These are phyloP conservation scores for Sarcophaga rosellei DNA, from an alignment of 2,888 invertebrate species.

Conservation along the genomic window DNA sequence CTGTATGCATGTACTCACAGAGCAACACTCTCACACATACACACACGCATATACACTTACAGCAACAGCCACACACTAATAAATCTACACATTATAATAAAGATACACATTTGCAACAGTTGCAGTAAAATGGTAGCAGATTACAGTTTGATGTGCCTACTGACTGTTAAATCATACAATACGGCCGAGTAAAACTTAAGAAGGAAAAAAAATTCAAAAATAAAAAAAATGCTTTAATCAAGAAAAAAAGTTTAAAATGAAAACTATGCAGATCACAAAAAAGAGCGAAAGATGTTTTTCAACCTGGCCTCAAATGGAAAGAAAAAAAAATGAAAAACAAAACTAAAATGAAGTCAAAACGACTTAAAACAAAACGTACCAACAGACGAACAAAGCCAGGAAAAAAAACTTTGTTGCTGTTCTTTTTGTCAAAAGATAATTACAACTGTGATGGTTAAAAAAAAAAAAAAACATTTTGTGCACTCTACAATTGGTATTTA, in stretches of 20 bases:
- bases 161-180: conserved; percentile 67
- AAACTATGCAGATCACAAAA: conserved; percentile 16
- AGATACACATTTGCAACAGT: conserved; percentile 68
- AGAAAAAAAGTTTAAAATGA: conserved; percentile 13
- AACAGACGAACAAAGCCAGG: conserved; percentile 28
- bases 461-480: not conserved
- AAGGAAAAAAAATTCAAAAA: conserved; percentile 5
- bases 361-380: conserved; percentile 44
- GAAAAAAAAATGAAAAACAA: not conserved
- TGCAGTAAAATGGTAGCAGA: conserved; percentile 71
- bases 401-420: conserved; percentile 32
- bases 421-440: conserved; percentile 58
- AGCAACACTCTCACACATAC: not conserved
- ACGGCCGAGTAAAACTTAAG: conserved; percentile 13
- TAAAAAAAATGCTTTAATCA: not conserved
- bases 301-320: conserved; percentile 17
- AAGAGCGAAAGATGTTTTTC: conserved; percentile 47
- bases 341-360: conserved; percentile 26
- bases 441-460: conserved; percentile 50
- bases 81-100: conserved; percentile 44
- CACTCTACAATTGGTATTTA: conserved; percentile 39
- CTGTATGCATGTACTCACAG: too few species aligned
- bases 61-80: conserved; percentile 1
- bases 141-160: conserved; percentile 71
- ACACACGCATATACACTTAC: conserved; percentile 5